A percentile compares a stretch with the other conserved stretches of the same genome.
Conservation (phyloP, 2,113 vertebrate genomes). For the Camelus bactrianus region DNA sequence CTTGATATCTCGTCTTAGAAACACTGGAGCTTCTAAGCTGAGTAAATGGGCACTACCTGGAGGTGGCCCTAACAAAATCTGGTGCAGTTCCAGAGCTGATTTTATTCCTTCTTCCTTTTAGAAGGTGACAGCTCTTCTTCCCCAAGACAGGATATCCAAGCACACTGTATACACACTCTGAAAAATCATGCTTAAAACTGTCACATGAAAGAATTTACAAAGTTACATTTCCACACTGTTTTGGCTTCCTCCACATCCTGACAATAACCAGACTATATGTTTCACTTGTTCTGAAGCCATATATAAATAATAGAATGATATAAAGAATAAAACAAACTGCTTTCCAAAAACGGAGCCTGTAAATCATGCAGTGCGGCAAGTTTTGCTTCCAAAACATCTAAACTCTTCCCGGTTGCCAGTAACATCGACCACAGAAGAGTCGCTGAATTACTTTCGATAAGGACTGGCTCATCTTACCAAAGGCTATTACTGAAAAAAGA, state of each 20-base stretch:
- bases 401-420: conserved; percentile 61
- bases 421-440: background rate
- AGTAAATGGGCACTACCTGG: conserved; percentile 46
- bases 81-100: conserved; percentile 54
- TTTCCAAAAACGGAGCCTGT: conserved; percentile 73
- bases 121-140: conserved; percentile 76
- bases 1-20: conserved; percentile 27
- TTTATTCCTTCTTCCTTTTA: conserved; percentile 72
- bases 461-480: background rate
- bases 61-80: conserved; percentile 40
- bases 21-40: conserved; percentile 14
- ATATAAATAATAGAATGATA: conserved; percentile 84
- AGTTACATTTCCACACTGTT: conserved; percentile 82
- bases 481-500: background rate
- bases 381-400: conserved; percentile 72
- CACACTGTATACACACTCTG: conserved; percentile 72
- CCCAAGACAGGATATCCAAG: conserved; percentile 78
- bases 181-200: conserved; percentile 79
- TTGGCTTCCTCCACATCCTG: conserved; percentile 80
- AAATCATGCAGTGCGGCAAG: conserved; percentile 71
- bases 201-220: conserved; percentile 83
- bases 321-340: conserved; percentile 82
- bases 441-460: conserved; percentile 27
- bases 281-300: conserved; percentile 81
- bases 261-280: conserved; percentile 82